Evolutionary conservation across 2,888 invertebrate species (phyloP), one percentile per base, ranked within the genome.

Genomic region (Hirtodrosophila duncani): DNA sequence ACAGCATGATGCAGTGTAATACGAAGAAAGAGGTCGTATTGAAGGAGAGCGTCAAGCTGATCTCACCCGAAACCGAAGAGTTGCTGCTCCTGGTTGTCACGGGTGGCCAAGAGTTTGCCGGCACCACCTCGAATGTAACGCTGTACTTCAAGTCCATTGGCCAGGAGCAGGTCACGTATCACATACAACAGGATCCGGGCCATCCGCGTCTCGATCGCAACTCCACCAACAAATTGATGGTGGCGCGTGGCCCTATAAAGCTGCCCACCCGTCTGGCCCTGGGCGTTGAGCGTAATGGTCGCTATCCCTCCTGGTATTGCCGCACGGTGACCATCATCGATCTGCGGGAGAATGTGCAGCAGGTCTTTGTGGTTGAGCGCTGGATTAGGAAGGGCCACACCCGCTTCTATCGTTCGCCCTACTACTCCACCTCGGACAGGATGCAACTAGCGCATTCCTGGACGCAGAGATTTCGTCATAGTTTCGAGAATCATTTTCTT

Each of bases 291-390:
- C 16, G 10, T 1, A 42, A 29, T 2, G 63, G 63, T 0, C 44
- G 63, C 2, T 63, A 52, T 42, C 63, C 63, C 0, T 42, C 44
- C 1, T 63, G 63, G 63, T 63, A 48, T 17, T 63, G 63, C 13
- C 41, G 52, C 6, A 9, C 50, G 0, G 13, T 63, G 1, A 44
- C 34, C 0, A 13, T 63, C 0, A 9, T 43, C 13, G 64, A 63
- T 27, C 8, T 45, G 9, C 3, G 41, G 3, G 5, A n/a, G 0
- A 10, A 44, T 1, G 7, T 13, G 1, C 24, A 58, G 4, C 63
- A 63, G 9, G 8, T 33, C 1, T 63, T 63, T 10, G n/a, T 33
- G 1, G 34, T 63, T 1, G 38, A 52, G 1, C 30, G 34, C 0
- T 63, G 63, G 63, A 24, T 63, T 16, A 3, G 9, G 4, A 2